Base-by-base conservation (phyloP, 2,113 vertebrate genomes). In the Kryptolebias marmoratus region DNA sequence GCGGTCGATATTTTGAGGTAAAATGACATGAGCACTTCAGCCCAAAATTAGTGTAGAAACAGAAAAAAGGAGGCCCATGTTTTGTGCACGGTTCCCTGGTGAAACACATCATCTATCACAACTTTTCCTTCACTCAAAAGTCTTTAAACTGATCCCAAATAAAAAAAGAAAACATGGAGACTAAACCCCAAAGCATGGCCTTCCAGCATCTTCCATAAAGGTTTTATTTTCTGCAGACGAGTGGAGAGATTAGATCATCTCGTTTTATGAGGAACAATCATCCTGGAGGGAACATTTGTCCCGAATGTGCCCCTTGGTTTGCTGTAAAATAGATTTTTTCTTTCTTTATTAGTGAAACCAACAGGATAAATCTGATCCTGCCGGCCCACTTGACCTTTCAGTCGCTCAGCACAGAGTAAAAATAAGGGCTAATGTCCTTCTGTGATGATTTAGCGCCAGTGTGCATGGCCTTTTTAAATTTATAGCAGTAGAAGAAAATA, bases 1-100 rank as follows among this genome's bases (percentile, higher is more conserved):
- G 65, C 50, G 90, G 83, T 92, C 90, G 87, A 91, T 93, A 92
- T 64, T 89, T 88, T 75, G 87, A 89, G 85, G 85, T 89, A 85
- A 92, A 91, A 91, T 73, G 80, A 93, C 88, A 89, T 57, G 88
- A 85, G 73, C 75, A 64, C 83, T 83, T 83, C 80, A 80, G 48
- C 52, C 55, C 59, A 10, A 75, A 85, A 79, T 75, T 81, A 66
- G 80, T 71, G 87, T 67, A 44, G 60, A 71, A 68, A 77, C 64
- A 68, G 63, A 71, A 76, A 69, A 52, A 45, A 59, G 73, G 62
- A 47, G 65, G 53, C 63, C 71, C 73, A 84, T 87, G 54, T 48
- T 81, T 68, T 52, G 59, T 1, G 36, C 15, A 36, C 1, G 31
- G 2, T 58, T 18, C 16, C 15, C 56, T 9, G 30, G 15, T 57